Evolutionary conservation across 2,797 vertebrate genomes (phyloP), one percentile per base, ranked within the genome.

Genomic region (Amphiprion clarkii): DNA sequence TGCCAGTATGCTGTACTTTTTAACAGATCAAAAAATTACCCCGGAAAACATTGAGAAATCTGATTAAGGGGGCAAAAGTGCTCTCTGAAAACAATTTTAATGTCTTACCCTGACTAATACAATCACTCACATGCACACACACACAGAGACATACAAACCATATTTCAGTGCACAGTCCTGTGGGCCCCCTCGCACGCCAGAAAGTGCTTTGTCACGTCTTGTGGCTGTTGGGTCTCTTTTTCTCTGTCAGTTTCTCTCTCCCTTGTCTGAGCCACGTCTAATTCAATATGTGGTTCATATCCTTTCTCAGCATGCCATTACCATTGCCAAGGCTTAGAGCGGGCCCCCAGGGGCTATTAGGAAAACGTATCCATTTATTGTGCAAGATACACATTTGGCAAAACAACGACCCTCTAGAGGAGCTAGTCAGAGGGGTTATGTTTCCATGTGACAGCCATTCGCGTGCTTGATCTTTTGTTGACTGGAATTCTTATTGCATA

Each of bases 381-480:
- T 69, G 78, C 77, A 83, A 93, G 87, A 92, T 90, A 86, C 85
- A 89, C 78, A 85, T 91, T 91, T 90, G 88, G 87, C 82, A 87
- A 88, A 89, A 83, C 59, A 81, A 66, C 6, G 4, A 56, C 60
- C 56, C 81, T 80, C 78, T 53, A 55, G 73, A 85, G 82, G 62
- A 81, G 71, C 78, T 78, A 84, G 81, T 92, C 78, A 77, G 78
- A 71, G 64, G 40, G 74, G 67, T 83, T 87, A 74, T 76, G 81
- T 90, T 90, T 90, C 84, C 82, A 92, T 82, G 87, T 86, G 84
- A 91, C 88, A 85, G 76, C 74, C 71, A 83, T 84, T 79, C 79
- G 76, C 71, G 33, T 70, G 73, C 79, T 73, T 81, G 76, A 86
- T 88, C 82, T 90, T 89, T 86, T 77, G 78, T 89, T 79, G 76